These are phyloP conservation scores for Macrosoma leucophasiata DNA, from an alignment of 2,888 invertebrate genomes.

Conservation along the genomic window DNA sequence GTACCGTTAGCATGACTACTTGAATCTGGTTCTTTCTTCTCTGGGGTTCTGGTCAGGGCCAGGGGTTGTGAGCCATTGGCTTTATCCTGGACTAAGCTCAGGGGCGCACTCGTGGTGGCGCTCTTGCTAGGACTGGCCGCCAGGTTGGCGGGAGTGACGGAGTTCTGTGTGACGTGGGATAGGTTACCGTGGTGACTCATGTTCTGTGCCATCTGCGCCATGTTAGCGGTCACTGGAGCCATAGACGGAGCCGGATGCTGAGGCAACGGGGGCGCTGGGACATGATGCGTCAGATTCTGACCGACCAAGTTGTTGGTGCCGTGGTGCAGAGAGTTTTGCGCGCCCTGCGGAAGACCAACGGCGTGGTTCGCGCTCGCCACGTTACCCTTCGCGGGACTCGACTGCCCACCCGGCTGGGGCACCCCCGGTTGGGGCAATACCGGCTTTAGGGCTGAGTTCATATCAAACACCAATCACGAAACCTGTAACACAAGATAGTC, in stretches of 20 bases:
- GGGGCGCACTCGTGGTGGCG: conserved; percentile 52
- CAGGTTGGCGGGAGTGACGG: conserved; percentile 46
- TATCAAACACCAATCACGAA: conserved; percentile 50
- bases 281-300: conserved; percentile 59
- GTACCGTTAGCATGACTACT: conserved; percentile 62
- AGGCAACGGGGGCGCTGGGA: conserved; percentile 44
- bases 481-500: conserved; percentile 60
- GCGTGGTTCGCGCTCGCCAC: conserved; percentile 61
- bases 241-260: conserved; percentile 63
- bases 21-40: conserved; percentile 63
- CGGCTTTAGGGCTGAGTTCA: conserved; percentile 79
- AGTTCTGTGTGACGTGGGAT: conserved; percentile 61
- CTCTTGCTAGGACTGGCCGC: conserved; percentile 52
- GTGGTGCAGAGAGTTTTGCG: conserved; percentile 56
- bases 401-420: conserved; percentile 60
- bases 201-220: conserved; percentile 72
- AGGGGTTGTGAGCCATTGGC: conserved; percentile 48
- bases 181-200: conserved; percentile 72
- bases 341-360: conserved; percentile 58
- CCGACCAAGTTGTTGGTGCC: conserved; percentile 49
- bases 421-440: conserved; percentile 71
- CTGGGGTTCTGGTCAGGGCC: conserved; percentile 64
- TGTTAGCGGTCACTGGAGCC: conserved; percentile 69
- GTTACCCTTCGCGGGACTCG: conserved; percentile 64
- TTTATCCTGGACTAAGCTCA: conserved; percentile 65